Conservation (phyloP, 2,113 vertebrate species). For the Cyanoderma ruficeps region DNA sequence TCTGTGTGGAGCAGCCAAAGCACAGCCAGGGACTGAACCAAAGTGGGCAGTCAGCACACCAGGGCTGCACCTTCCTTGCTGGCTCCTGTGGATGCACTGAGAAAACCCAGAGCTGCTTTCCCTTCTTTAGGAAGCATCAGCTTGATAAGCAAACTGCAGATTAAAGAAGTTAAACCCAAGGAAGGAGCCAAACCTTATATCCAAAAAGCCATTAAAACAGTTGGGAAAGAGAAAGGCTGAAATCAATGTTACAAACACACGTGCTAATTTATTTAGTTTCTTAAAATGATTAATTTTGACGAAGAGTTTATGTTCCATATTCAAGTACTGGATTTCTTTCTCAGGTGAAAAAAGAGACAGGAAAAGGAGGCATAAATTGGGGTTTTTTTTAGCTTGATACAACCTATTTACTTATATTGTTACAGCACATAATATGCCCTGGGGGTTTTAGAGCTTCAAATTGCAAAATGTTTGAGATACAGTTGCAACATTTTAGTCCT, state of each 20-base stretch:
- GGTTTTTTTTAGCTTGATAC: background rate
- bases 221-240: slow-evolving; percentile 78
- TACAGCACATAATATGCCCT: background rate
- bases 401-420: slow-evolving; percentile 17
- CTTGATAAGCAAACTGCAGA: background rate
- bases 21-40: background rate
- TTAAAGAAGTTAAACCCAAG: background rate
- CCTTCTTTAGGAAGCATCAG: background rate
- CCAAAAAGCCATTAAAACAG: slow-evolving; percentile 66
- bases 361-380: background rate
- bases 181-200: background rate
- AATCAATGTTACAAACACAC: slow-evolving; percentile 85
- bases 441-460: slow-evolving; percentile 32
- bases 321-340: background rate
- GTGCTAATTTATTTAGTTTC: slow-evolving; percentile 87
- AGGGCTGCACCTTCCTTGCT: background rate
- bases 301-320: background rate
- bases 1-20: background rate
- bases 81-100: background rate
- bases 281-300: slow-evolving; percentile 36
- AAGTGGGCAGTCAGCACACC: accelerated
- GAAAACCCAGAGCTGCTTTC: background rate
- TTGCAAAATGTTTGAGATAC: slow-evolving; percentile 2
- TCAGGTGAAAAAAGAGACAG: background rate
- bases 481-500: slow-evolving; percentile 16